Conservation (phyloP, 2,888 invertebrate genomes). For the Drosophila fungiperda region DNA sequence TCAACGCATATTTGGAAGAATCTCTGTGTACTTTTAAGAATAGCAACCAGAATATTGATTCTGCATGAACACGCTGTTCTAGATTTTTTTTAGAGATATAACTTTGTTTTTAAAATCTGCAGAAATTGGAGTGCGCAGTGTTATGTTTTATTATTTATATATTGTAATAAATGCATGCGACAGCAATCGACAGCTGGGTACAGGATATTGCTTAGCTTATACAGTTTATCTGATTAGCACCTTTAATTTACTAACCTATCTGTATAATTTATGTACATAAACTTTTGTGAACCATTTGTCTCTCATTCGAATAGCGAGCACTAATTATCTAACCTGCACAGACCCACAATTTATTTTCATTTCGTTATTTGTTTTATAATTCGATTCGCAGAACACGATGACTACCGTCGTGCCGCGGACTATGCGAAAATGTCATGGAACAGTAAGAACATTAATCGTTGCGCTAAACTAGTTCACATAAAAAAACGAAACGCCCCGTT, state of each 20-base stretch:
- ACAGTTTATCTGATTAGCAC: constrained; percentile 28
- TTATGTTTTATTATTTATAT: background rate
- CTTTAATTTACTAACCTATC: constrained; percentile 25
- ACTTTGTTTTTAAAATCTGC: background rate
- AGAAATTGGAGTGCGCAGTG: background rate
- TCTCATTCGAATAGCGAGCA: constrained; percentile 37
- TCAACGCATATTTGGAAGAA: background rate
- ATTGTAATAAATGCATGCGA: background rate
- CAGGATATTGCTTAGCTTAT: background rate
- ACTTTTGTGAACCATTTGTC: constrained; percentile 8
- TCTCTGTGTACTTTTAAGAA: background rate
- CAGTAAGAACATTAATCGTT: constrained; percentile 87
- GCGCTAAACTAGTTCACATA: constrained; percentile 37
- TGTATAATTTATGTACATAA: background rate
- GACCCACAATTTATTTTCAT: constrained; percentile 80
- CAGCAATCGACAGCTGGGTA: background rate
- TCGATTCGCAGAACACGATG: constrained; percentile 89
- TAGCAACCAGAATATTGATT: background rate
- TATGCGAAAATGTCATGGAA: constrained; percentile 94
- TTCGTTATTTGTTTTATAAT: constrained; percentile 76
- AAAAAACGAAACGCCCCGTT: constrained; percentile 13
- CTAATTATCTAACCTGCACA: constrained; percentile 59
- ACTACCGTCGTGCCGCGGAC: constrained; percentile 92
- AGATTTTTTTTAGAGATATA: background rate
- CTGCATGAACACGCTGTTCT: background rate